Conservation (phyloP, 2,888 invertebrate genomes). For the Andrena haemorrhoa region DNA sequence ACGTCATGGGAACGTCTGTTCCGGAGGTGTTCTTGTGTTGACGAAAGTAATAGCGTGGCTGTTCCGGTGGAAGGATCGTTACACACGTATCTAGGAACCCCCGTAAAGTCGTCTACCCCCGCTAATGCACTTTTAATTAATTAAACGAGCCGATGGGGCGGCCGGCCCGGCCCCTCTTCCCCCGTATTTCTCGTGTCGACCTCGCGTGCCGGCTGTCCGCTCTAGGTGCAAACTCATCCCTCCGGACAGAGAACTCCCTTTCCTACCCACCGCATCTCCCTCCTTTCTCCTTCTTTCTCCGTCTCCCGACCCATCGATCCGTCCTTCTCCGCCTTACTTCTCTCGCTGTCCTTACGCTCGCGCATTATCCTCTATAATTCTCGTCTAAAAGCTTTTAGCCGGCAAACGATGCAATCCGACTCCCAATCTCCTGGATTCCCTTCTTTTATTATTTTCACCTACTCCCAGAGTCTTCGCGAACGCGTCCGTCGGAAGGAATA, state of each 20-base stretch:
- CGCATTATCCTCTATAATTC: constrained; percentile 11
- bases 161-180: constrained; percentile 63
- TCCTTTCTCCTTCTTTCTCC: constrained; percentile 4
- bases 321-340: constrained; percentile 25
- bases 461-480: too few relatives aligned
- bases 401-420: constrained; percentile 29
- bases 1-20: constrained; percentile 60
- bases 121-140: constrained; percentile 85
- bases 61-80: constrained; percentile 78
- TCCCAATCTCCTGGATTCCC: constrained; percentile 18
- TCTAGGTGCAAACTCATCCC: constrained; percentile 82
- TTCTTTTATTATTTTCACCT: not conserved
- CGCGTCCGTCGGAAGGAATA: too few relatives aligned
- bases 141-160: constrained; percentile 83
- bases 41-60: constrained; percentile 78
- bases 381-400: constrained; percentile 50
- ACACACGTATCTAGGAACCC: constrained; percentile 68
- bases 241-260: constrained; percentile 49
- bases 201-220: constrained; percentile 78
- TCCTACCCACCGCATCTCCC: constrained; percentile 9
- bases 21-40: constrained; percentile 69
- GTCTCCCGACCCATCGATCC: constrained; percentile 22
- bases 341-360: constrained; percentile 21
- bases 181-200: constrained; percentile 61
- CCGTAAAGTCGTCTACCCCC: constrained; percentile 67